phyloP scores from a whole-genome alignment of 2,113 vertebrate species.

The Periophthalmodon schlosseri region DNA sequence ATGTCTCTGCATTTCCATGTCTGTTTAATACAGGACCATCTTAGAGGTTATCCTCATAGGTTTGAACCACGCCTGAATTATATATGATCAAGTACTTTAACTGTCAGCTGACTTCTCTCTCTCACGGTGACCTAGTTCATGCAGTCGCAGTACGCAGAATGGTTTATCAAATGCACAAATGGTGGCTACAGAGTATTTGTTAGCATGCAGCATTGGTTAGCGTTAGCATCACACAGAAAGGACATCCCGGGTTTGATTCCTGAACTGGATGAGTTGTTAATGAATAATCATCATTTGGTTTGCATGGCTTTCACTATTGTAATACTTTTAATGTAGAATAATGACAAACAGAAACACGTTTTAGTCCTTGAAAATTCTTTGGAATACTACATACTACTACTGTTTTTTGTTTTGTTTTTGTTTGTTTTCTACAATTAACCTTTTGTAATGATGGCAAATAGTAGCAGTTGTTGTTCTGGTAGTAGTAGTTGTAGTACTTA shows the following conservation, averaged over 20 bases:
- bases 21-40: neutral
- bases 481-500: too few relatives aligned
- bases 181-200: neutral
- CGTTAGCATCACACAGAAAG: neutral
- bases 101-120: conserved; percentile 11
- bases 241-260: neutral
- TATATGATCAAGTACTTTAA: conserved; percentile 7
- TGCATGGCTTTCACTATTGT: neutral
- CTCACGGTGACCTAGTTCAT: conserved; percentile 1
- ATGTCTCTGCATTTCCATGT: conserved; percentile 9
- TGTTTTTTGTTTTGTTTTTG: neutral
- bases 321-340: too few relatives aligned
- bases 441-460: too few relatives aligned
- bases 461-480: too few relatives aligned
- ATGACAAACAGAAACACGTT: too few relatives aligned
- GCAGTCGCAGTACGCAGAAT: neutral
- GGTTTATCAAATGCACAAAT: neutral
- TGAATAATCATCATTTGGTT: neutral
- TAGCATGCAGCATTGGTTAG: neutral
- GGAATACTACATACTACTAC: neutral
- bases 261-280: neutral
- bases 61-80: conserved; percentile 1
- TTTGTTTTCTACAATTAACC: neutral
- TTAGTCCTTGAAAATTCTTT: neutral
- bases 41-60: conserved; percentile 12